Evolutionary conservation across 2,888 invertebrate species (phyloP), one percentile per base, ranked within the genome.

Genomic region (Scaptomyza caliginosa): DNA sequence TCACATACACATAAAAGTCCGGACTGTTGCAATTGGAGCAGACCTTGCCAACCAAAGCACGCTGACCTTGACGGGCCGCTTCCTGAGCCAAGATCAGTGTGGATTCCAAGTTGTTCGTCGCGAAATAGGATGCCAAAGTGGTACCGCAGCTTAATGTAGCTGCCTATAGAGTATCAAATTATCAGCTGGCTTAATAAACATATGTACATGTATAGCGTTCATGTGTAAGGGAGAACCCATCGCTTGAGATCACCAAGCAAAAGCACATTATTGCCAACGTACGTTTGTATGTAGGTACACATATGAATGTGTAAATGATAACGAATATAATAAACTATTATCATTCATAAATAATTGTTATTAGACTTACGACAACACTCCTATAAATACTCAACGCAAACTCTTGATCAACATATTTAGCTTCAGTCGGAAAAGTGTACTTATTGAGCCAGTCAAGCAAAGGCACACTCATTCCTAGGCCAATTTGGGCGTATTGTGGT

Each of bases 51-150:
- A 98, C 93, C 3, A 96, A 92, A 0, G 96, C 97, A 72, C 98
- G 93, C 91, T 98, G 98, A 1, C 95, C 95, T 71, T 93, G 90
- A 60, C 92, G 91, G 0, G 93, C 91, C 2, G 93, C 94, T 86
- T 94, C 93, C 66, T 95, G 93, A 0, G 94, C 96, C 23, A 98
- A 92, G 70, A 94, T 92, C 49, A 95, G 70, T 10, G 95, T 94
- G 4, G 96, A 94, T 32, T 95, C 93, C 19, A 93, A 89, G 88
- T 96, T 95, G 10, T 97, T 93, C 0, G 97, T 95, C 3, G 95
- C 97, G 91, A 95, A 98, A 89, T 98, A 98, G 70, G 95, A 95
- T 0, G 97, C 97, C 28, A 97, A 96, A 4, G 98, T 98, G 13
- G 98, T 97, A 4, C 98, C 98, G 91, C 94, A 93, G 16, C 91